Percentiles rank a stretch among this genome's conserved stretches.
phyloP scores from a whole-genome alignment of 1,140 invertebrate genomes.

The Aphaenogaster rudis region DNA sequence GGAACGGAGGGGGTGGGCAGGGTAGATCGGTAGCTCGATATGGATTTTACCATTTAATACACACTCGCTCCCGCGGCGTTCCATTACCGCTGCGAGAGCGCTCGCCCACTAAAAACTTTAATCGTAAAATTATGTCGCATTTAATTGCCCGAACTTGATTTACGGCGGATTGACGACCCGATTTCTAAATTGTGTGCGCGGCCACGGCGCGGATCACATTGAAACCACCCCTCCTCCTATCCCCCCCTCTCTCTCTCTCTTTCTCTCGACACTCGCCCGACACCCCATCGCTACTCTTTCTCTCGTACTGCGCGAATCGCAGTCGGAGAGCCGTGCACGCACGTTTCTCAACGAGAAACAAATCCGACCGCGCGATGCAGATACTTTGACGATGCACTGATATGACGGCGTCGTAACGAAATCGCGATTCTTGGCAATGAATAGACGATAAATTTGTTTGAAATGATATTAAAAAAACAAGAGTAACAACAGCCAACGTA shows the following conservation, averaged over 20 bases:
- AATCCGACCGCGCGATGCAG: background rate
- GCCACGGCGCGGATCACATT: constrained; percentile 36
- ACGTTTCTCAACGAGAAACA: constrained; percentile 9
- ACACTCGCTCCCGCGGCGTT: constrained; percentile 55
- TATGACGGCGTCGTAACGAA: background rate
- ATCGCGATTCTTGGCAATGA: background rate
- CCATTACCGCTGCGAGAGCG: constrained; percentile 63
- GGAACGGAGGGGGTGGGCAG: background rate
- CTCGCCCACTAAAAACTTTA: constrained; percentile 74
- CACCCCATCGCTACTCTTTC: constrained; percentile 10
- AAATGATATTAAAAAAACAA: background rate
- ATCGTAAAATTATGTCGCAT: constrained; percentile 78
- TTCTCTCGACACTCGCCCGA: background rate
- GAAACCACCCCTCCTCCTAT: background rate
- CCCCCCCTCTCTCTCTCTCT: background rate
- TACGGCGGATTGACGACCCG: constrained; percentile 76
- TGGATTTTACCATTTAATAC: constrained; percentile 74
- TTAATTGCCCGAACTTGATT: constrained; percentile 80
- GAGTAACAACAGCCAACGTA: background rate
- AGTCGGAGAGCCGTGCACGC: background rate
- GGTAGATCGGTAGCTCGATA: constrained; percentile 46
- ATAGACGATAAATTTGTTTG: background rate
- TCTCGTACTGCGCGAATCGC: background rate
- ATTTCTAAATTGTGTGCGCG: constrained; percentile 77
- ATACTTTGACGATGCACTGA: constrained; percentile 7